Percentiles rank a stretch among this genome's conserved stretches.
Conservation (phyloP, 1,140 invertebrate species). For the Argopecten irradians region DNA sequence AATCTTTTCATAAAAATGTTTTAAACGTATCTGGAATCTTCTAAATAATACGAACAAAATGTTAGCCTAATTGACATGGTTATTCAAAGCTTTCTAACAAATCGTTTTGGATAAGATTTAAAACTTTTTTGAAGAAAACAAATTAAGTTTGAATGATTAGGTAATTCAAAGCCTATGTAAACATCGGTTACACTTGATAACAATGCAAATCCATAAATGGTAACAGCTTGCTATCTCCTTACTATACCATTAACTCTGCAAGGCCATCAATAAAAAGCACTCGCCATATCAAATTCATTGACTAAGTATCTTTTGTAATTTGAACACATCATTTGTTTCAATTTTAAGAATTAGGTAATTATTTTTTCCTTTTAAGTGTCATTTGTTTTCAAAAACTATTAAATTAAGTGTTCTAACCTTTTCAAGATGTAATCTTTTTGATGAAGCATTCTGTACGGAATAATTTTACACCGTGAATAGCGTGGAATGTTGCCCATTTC, state of each 20-base stretch:
- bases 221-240: not conserved
- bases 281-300: not conserved
- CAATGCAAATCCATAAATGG: not conserved
- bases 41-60: too few relatives aligned
- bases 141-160: not conserved
- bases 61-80: not conserved
- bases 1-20: not conserved
- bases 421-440: not conserved
- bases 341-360: not conserved
- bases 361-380: not conserved
- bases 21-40: too few relatives aligned
- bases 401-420: not conserved
- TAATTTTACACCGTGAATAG: not conserved
- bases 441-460: not conserved
- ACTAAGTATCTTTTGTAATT: not conserved
- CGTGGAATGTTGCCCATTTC: not conserved
- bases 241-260: not conserved
- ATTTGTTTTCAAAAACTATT: not conserved
- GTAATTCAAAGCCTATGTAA: not conserved
- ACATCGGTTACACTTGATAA: not conserved
- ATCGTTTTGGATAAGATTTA: not conserved
- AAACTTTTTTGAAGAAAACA: not conserved
- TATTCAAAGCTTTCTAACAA: not conserved
- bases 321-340: constrained; percentile 15
- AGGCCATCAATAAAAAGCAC: not conserved